A percentile compares a stretch with the other conserved stretches of the same genome.
These are phyloP conservation scores for Phrixothrix hirtus DNA, from an alignment of 2,888 invertebrate species.

Conservation along the genomic window DNA sequence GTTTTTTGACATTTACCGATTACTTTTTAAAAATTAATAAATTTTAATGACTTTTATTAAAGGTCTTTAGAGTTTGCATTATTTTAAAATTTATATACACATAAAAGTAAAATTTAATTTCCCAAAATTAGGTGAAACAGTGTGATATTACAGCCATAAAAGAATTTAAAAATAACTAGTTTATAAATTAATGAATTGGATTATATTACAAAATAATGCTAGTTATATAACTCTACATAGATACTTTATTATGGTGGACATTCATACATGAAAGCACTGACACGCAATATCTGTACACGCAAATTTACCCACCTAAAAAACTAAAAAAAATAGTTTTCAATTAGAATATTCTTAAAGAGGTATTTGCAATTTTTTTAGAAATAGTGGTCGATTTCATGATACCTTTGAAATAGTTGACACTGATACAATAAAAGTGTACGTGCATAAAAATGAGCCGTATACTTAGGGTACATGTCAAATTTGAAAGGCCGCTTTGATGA, in stretches of 20 bases:
- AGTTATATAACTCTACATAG: no score
- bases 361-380: background rate
- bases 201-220: background rate
- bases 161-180: no score
- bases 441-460: conserved; percentile 51
- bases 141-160: no score
- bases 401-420: conserved; percentile 11
- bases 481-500: conserved; percentile 56
- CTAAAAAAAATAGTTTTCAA: background rate
- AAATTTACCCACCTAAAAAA: background rate
- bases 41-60: no score
- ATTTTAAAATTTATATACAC: no score
- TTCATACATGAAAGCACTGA: conserved; percentile 9
- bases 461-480: conserved; percentile 55
- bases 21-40: no score
- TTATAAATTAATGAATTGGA: background rate
- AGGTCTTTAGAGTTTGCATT: no score
- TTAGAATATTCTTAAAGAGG: background rate
- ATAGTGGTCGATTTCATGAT: background rate
- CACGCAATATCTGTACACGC: conserved; percentile 9
- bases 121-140: no score
- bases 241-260: conserved; percentile 4
- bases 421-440: conserved; percentile 27
- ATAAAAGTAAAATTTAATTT: no score
- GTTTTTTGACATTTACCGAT: no score